A percentile compares a stretch with the other conserved stretches of the same genome.
Conservation (phyloP, 2,888 invertebrate species). For the Philereme transversata region DNA sequence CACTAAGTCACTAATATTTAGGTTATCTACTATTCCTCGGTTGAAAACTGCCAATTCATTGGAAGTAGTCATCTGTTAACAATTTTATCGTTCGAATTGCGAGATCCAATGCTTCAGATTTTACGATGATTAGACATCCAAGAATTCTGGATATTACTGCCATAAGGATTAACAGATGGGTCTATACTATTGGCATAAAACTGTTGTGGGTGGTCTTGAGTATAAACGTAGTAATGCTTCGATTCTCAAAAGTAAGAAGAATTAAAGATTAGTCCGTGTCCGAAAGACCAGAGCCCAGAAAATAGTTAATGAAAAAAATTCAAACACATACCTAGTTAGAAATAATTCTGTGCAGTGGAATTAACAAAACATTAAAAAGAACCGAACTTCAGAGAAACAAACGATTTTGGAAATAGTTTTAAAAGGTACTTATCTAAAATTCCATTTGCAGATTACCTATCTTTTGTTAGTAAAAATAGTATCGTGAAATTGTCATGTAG, state of each 20-base stretch:
- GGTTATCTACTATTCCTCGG: no score
- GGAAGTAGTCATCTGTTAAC: no score
- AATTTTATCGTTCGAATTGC: no score
- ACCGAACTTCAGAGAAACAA: background rate
- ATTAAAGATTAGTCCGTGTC: no score
- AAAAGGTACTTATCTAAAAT: slow-evolving; percentile 19
- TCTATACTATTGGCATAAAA: background rate
- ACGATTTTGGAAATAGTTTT: background rate
- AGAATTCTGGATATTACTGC: slow-evolving; percentile 26
- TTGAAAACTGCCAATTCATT: no score
- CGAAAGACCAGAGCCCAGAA: no score
- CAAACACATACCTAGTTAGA: no score
- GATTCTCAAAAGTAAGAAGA: no score
- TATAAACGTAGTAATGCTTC: background rate
- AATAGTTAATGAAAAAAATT: no score
- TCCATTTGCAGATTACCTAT: slow-evolving; percentile 17
- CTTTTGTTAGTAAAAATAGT: slow-evolving; percentile 8
- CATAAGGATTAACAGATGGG: slow-evolving; percentile 17
- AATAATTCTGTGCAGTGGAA: no score
- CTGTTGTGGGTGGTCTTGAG: slow-evolving; percentile 21
- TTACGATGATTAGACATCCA: slow-evolving; percentile 24
- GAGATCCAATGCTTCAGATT: slow-evolving; percentile 2
- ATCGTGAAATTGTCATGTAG: slow-evolving; percentile 3
- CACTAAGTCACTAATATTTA: no score
- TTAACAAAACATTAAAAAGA: no score